Percentiles rank a stretch among this genome's conserved stretches.
Conservation (phyloP, 2,888 invertebrate species). For the Exocentrus adspersus region DNA sequence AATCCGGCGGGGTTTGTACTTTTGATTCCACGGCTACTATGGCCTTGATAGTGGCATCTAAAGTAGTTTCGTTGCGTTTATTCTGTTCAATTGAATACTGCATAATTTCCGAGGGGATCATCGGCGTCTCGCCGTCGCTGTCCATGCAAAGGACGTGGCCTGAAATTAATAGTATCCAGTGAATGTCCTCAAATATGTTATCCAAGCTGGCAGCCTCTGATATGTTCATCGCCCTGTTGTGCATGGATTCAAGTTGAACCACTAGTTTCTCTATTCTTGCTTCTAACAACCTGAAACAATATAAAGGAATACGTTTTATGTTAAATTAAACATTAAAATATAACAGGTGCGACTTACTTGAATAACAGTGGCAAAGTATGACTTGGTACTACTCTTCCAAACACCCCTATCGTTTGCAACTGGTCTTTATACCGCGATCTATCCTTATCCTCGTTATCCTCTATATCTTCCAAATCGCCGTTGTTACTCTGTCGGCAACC, state of each 20-base stretch:
- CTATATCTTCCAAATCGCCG: conserved; percentile 68
- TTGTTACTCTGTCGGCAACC: conserved; percentile 68
- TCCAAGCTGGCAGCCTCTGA: conserved; percentile 63
- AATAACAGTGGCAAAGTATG: conserved; percentile 68
- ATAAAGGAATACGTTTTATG: too few relatives aligned
- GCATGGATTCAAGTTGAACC: conserved; percentile 58
- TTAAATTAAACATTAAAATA: too few relatives aligned
- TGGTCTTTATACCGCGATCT: conserved; percentile 75
- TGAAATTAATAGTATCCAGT: conserved; percentile 86
- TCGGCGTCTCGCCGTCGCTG: conserved; percentile 72
- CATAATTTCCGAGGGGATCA: conserved; percentile 75
- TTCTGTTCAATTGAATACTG: conserved; percentile 65
- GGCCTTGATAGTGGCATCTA: conserved; percentile 59
- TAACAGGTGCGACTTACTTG: conserved; percentile 2
- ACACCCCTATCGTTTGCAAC: conserved; percentile 76
- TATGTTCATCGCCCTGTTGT: conserved; percentile 59
- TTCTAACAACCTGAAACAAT: conserved; percentile 57
- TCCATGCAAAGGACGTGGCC: conserved; percentile 77
- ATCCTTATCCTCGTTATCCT: conserved; percentile 75
- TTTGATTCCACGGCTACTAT: conserved; percentile 39
- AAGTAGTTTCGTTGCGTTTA: conserved; percentile 53
- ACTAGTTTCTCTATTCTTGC: conserved; percentile 57
- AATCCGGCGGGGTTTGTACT: conserved; percentile 59
- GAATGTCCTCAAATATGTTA: conserved; percentile 85
- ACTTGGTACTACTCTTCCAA: conserved; percentile 71